Evolutionary conservation across 1,140 invertebrate species (phyloP).

Genomic region (Zaprionus vittiger): DNA sequence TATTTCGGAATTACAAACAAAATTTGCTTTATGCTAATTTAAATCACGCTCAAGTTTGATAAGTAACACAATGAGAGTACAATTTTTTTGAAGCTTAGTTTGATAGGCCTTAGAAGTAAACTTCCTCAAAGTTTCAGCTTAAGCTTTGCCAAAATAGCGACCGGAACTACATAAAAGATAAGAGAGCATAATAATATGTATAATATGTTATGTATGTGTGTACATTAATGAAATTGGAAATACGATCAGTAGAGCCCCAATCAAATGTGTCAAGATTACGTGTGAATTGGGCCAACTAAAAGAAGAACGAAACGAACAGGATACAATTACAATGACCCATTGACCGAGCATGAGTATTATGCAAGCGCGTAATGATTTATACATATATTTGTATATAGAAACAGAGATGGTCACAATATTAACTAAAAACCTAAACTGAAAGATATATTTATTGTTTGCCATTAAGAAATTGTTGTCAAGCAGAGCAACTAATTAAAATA

Average conservation of each 20-base stretch:
- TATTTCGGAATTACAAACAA: slow-evolving; percentile 23
- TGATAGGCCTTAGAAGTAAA: neutral
- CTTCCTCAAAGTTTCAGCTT: neutral
- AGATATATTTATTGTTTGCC: neutral
- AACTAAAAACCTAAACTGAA: neutral
- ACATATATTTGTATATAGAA: neutral
- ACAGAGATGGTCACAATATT: neutral
- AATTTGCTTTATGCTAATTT: slow-evolving; percentile 32
- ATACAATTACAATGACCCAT: slow-evolving; percentile 54
- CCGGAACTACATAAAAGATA: neutral
- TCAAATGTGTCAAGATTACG: slow-evolving; percentile 59
- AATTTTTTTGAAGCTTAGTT: neutral
- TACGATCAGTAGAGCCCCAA: neutral
- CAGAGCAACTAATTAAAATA: neutral
- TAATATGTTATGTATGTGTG: neutral
- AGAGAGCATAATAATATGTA: neutral
- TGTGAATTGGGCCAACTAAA: slow-evolving; percentile 56
- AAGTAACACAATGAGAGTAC: too few species aligned
- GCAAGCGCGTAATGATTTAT: neutral
- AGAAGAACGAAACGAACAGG: slow-evolving; percentile 3
- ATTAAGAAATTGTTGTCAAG: neutral
- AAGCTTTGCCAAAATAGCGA: neutral
- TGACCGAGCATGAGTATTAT: neutral
- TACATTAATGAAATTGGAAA: neutral
- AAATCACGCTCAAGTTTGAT: slow-evolving; percentile 13